Evolutionary conservation across 2,888 invertebrate species (phyloP), one percentile per base, ranked within the genome.

Genomic region (Eristalinus aeneus): DNA sequence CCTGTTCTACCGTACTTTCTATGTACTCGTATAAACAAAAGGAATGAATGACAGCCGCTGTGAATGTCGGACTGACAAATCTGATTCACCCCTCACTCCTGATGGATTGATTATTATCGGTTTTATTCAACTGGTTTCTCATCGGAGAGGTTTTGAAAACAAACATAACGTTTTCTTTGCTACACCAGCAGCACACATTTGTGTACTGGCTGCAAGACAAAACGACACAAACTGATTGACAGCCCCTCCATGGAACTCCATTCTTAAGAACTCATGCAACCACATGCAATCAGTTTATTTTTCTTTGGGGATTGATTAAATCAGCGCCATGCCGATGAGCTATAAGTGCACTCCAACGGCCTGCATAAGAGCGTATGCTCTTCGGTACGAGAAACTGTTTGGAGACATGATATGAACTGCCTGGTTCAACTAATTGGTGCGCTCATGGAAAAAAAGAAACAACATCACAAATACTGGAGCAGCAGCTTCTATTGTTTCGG

Each of bases 91-190:
- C 16, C 22, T 58, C 20, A 39, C 54, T 60, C 53, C 34, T 54
- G 20, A 39, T 56, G 54, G 64, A 74, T 56, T 39, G 64, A 65
- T 74, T 20, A 65, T 74, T 20, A 65, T 39, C 56, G 23, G 23
- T 56, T 56, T 23, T 22, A 56, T 32, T 39, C 46, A 34, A 36
- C 34, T 36, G 31, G 54, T 63, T 32, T 46, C 32, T 27, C 34
- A 22, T 73, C 27, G 16, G 8, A 54, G 34, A 22, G n/a, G 23
- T 6, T 61, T 10, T 53, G 60, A 34, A 53, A 54, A 34, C 16
- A 75, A 68, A 60, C 46, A 58, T 4, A 46, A 9, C 16, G 5
- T 46, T 46, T 16, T 46, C 46, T n/a, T 46, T 16, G 16, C 46
- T 46, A 2, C 10, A 5, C 20, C 10, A 23, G 11, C n/a, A 27